Evolutionary conservation across 2,113 vertebrate genomes (phyloP), one percentile per base, ranked within the genome.

Genomic region (Dipodomys stephensi): DNA sequence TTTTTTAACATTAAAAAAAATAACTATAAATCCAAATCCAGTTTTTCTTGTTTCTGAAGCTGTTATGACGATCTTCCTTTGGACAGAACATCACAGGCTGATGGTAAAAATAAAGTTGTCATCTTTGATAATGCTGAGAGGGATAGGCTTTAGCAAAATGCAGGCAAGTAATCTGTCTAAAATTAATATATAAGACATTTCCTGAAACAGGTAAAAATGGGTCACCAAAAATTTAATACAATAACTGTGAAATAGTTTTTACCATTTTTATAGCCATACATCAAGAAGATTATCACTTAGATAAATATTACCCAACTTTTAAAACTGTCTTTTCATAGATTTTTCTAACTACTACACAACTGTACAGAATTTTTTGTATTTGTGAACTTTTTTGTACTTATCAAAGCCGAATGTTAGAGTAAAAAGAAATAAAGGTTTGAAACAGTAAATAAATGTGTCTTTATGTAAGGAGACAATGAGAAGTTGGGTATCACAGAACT

Each of bases 371-470:
- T 83, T 97, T 96, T 97, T 95, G 39, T 95, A 95, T 30, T 90
- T 73, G 44, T 83, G 82, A 93, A 82, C 23, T 76, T 97, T 97
- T 97, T 97, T 97, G 57, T 93, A 92, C 39, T 83, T 93, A 79
- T 20, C 53, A 93, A 79, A 88, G 71, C 67, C 72, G 88, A 79
- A 86, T 90, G 81, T 95, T 95, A 92, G 74, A 94, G 91, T 92
- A 74, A 86, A 57, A 91, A 92, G 64, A 94, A 94, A 95, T 95
- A 97, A 97, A 86, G 92, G 27, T 88, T 87, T 90, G 49, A 94
- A 94, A 68, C 62, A 67, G 30, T 92, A 27, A 95, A 73, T 92
- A 69, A 94, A 44, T 87, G 62, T 92, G 79, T 93, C 79, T 88
- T 90, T 92, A 53, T 74, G 7, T 95, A 35, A 80, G 88, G 94